phyloP scores from a whole-genome alignment of 2,797 vertebrate genomes.

The Sebastes nivosus region DNA sequence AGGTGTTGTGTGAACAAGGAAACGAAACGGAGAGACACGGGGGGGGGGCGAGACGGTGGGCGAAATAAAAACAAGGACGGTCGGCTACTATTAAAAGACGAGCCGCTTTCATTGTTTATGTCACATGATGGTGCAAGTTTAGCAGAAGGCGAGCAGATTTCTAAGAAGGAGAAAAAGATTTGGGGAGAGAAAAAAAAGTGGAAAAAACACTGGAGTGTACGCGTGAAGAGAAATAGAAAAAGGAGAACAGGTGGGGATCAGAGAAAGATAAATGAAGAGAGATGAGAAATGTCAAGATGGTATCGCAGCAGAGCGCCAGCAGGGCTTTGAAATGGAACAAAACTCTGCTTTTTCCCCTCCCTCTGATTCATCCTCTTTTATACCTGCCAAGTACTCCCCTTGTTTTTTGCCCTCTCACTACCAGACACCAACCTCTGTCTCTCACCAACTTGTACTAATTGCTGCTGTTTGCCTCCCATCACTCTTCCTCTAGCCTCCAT shows the following conservation, averaged over 20 bases:
- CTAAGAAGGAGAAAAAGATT: conserved; percentile 2
- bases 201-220: conserved; percentile 5
- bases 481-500: conserved; percentile 33
- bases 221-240: conserved; percentile 9
- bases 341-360: background rate
- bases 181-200: background rate
- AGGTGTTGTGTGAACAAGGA: conserved; percentile 65
- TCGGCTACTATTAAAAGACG: conserved; percentile 69
- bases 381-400: conserved; percentile 15
- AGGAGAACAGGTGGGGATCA: conserved; percentile 42
- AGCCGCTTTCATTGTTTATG: conserved; percentile 63
- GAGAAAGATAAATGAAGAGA: conserved; percentile 49
- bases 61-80: conserved; percentile 61
- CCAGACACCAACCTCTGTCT: conserved; percentile 23
- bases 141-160: conserved; percentile 49
- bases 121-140: conserved; percentile 56
- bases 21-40: conserved; percentile 19
- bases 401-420: conserved; percentile 7
- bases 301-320: conserved; percentile 28
- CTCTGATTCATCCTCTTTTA: conserved; percentile 12
- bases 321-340: conserved; percentile 35
- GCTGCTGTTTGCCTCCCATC: conserved; percentile 49
- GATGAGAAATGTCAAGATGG: conserved; percentile 50
- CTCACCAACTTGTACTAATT: conserved; percentile 47
- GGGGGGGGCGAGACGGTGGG: conserved; percentile 37